Conservation (phyloP, 2,797 vertebrate genomes). For the Acrossocheilus fasciatus region DNA sequence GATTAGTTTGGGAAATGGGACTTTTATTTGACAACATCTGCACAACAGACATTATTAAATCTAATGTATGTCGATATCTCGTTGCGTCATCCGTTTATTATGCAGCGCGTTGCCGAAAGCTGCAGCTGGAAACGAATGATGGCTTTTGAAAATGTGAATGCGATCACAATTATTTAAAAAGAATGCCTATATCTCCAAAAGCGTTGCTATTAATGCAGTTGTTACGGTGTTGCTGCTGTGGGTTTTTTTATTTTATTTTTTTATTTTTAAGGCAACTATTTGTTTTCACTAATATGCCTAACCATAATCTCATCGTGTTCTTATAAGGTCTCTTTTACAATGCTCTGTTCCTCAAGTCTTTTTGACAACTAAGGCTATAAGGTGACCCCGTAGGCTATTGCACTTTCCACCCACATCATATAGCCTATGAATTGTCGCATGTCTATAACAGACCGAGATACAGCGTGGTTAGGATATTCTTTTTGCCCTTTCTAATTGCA, state of each 20-base stretch:
- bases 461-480: neutral
- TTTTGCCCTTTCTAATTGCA: neutral
- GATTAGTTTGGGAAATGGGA: constrained; percentile 34
- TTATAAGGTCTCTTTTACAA: neutral
- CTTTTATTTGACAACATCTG: constrained; percentile 62
- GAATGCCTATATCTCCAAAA: neutral
- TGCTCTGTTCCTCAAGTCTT: neutral
- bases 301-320: neutral
- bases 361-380: neutral
- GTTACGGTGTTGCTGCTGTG: neutral
- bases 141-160: neutral
- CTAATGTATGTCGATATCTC: constrained; percentile 37
- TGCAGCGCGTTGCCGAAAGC: constrained; percentile 29
- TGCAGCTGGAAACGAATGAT: neutral
- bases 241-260: neutral
- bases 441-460: neutral
- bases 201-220: neutral
- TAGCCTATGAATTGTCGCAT: neutral
- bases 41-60: constrained; percentile 57
- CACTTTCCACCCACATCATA: neutral
- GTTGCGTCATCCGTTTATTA: constrained; percentile 44
- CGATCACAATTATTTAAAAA: neutral
- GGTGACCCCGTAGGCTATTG: neutral
- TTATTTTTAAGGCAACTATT: neutral
- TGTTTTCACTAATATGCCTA: neutral